Evolutionary conservation across 2,797 vertebrate species (phyloP).

Genomic region (Agapornis canus): DNA sequence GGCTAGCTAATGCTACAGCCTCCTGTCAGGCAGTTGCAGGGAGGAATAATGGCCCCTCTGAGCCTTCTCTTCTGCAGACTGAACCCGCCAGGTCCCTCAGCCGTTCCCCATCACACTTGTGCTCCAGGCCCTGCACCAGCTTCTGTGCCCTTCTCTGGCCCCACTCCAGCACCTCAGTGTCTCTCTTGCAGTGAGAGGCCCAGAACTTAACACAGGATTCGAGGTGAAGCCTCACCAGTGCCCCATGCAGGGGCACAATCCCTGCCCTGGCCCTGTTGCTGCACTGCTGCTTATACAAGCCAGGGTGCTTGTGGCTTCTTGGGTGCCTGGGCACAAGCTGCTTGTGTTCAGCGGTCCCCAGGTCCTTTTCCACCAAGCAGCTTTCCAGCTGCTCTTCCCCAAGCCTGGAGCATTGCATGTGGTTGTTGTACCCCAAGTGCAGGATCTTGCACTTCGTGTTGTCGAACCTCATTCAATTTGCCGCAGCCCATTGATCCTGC

Average conservation of each 20-base stretch:
- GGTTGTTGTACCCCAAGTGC: neutral
- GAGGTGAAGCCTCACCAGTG: neutral
- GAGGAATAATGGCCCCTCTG: neutral
- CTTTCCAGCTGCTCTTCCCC: neutral
- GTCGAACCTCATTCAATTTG: neutral
- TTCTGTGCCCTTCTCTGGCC: neutral
- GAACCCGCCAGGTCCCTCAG: neutral
- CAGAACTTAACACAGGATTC: neutral
- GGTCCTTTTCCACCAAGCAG: neutral
- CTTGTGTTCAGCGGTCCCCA: neutral
- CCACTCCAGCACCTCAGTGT: neutral
- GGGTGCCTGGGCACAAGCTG: neutral
- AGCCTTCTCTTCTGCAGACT: neutral
- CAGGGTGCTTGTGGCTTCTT: neutral
- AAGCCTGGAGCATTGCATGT: neutral
- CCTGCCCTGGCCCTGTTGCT: neutral
- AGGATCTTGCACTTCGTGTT: fast-evolving
- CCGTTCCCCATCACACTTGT: neutral
- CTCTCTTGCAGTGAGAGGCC: neutral
- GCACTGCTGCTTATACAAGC: neutral
- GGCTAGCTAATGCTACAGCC: neutral
- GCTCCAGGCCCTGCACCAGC: neutral
- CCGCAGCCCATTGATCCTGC: fast-evolving
- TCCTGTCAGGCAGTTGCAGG: neutral
- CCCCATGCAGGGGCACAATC: neutral